Base-by-base conservation (phyloP, 2,113 vertebrate genomes). In the Psophia crepitans region DNA sequence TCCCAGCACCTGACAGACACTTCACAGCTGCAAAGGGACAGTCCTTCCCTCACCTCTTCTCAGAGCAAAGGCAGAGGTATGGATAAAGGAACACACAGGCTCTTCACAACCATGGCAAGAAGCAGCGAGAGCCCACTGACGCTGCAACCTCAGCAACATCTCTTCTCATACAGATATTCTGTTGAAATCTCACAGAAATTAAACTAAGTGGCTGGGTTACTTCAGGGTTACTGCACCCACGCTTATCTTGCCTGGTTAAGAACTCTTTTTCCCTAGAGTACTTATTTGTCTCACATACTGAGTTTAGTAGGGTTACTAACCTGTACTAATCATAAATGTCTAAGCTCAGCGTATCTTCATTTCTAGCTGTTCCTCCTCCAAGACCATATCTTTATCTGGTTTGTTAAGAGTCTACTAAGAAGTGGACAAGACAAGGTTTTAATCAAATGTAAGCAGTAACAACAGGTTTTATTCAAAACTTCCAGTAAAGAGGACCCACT, bases 401-500 rank as follows among this genome's bases (percentile, higher is more conserved):
- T 93, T 90, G 75, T 90, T 89, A 92, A 75, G 64, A 90, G 43
- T 57, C 63, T 85, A 70, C 91, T 66, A 95, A 98, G 95, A 81
- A 97, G 91, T 87, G 79, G 85, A 98, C 94, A 92, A 91, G 86
- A 98, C 96, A 96, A 80, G 24, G 81, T 97, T 97, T 98, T 98
- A 97, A 98, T 90, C 97, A 98, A 98, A 97, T 89, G 95, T 97
- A 97, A 98, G 97, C 98, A 98, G 97, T 99, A 99, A 98, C 98
- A 98, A 99, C 97, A 98, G 97, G 80, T 98, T 99, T 99, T 99
- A 99, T 99, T 98, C 99, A 98, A 99, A 99, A 98, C 97, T 99
- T 99, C 98, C 98, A 99, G 98, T 99, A 99, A 98, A 99, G 98
- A 98, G 98, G 98, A 98, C 98, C 98, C 98, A 97, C 98, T 98